phyloP scores from a whole-genome alignment of 2,113 vertebrate genomes.

The Sardina pilchardus region DNA sequence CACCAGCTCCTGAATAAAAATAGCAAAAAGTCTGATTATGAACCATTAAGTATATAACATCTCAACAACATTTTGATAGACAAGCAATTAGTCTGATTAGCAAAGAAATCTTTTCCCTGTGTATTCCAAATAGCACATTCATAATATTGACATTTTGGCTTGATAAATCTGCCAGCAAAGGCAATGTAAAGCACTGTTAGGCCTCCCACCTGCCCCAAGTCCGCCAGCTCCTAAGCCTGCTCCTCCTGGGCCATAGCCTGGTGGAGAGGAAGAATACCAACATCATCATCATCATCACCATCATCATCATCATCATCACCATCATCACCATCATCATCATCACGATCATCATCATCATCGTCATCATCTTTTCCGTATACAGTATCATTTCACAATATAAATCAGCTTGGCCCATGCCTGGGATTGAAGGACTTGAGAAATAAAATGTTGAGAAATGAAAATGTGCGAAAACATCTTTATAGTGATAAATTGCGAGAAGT shows the following conservation, averaged over 20 bases:
- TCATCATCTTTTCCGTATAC: background rate
- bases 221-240: conserved; percentile 26
- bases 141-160: background rate
- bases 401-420: background rate
- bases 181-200: background rate
- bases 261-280: background rate
- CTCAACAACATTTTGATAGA: background rate
- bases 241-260: background rate
- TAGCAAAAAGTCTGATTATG: background rate
- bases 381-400: too few species aligned
- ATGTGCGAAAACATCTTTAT: too few species aligned
- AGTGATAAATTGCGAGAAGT: too few species aligned
- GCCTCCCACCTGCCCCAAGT: conserved; percentile 22
- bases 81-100: background rate
- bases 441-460: too few species aligned
- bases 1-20: conserved; percentile 40
- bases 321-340: background rate
- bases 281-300: conserved; percentile 21
- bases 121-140: background rate
- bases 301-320: conserved; percentile 11
- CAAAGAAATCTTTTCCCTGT: too few species aligned
- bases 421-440: too few species aligned
- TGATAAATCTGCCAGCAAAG: background rate
- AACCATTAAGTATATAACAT: background rate
- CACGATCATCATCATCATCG: background rate